These are phyloP conservation scores for Ochotona princeps DNA, from an alignment of 2,113 vertebrate genomes.

Conservation along the genomic window DNA sequence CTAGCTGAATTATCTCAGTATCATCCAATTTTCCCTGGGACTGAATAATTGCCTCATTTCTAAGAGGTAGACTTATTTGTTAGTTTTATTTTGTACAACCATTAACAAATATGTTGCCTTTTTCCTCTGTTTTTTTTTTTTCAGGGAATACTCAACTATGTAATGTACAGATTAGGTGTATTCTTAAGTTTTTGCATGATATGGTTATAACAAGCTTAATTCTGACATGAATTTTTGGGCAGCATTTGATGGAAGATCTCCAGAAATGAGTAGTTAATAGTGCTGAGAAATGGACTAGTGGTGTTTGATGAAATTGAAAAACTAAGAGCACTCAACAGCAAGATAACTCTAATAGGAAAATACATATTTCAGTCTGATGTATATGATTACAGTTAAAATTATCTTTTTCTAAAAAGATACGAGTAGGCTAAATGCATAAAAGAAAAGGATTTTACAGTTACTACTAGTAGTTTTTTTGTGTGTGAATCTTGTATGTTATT, in stretches of 20 bases:
- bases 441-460: conserved; percentile 57
- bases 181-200: background rate
- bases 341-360: background rate
- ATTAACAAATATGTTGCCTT: too few relatives aligned
- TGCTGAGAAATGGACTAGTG: background rate
- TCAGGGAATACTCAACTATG: background rate
- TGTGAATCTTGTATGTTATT: background rate
- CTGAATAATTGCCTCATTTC: background rate
- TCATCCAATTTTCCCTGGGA: background rate
- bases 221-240: conserved; percentile 18
- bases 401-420: background rate
- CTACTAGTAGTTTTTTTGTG: too few relatives aligned
- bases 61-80: background rate
- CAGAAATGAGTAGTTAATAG: conserved; percentile 24
- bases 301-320: conserved; percentile 3
- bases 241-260: background rate
- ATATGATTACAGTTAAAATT: background rate
- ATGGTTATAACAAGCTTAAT: background rate
- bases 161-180: background rate
- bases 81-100: background rate
- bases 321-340: background rate
- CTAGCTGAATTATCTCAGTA: background rate
- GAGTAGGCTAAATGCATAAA: conserved; percentile 16
- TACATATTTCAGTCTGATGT: background rate
- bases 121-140: too few relatives aligned